Percentiles rank a stretch among this genome's conserved stretches.
These are phyloP conservation scores for Sphaeridia pumilis DNA, from an alignment of 2,888 invertebrate species.

Conservation along the genomic window DNA sequence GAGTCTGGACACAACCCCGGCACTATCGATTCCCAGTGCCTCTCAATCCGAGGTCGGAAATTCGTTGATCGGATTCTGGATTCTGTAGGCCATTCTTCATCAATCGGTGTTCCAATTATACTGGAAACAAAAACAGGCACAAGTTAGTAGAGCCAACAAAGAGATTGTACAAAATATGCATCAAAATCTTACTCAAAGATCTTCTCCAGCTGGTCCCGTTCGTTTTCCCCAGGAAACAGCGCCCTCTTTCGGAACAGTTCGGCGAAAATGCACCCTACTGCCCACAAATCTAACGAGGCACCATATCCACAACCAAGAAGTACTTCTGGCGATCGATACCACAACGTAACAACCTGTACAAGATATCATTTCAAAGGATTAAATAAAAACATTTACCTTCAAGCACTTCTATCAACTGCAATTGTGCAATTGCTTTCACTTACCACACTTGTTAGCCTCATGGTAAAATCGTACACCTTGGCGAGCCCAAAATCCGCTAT, in stretches of 20 bases:
- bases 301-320: conserved; percentile 78
- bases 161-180: too few relatives aligned
- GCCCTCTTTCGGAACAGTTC: conserved; percentile 68
- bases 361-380: too few relatives aligned
- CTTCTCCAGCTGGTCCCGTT: conserved; percentile 78
- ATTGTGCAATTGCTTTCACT: too few relatives aligned
- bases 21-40: conserved; percentile 55
- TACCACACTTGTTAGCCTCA: conserved; percentile 87
- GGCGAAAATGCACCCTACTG: conserved; percentile 86
- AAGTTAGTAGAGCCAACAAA: too few relatives aligned
- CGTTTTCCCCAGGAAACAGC: conserved; percentile 77
- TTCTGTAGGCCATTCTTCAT: conserved; percentile 72
- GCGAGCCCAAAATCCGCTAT: conserved; percentile 96
- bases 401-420: too few relatives aligned
- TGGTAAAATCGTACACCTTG: conserved; percentile 84
- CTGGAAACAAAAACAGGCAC: conserved; percentile 46
- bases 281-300: conserved; percentile 92
- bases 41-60: conserved; percentile 57
- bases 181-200: conserved; percentile 79
- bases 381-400: too few relatives aligned
- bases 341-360: conserved; percentile 87
- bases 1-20: conserved; percentile 59
- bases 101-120: conserved; percentile 69
- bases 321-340: conserved; percentile 95
- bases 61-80: conserved; percentile 66